Conservation (phyloP, 2,113 vertebrate species). For the Eubucco bourcierii region DNA sequence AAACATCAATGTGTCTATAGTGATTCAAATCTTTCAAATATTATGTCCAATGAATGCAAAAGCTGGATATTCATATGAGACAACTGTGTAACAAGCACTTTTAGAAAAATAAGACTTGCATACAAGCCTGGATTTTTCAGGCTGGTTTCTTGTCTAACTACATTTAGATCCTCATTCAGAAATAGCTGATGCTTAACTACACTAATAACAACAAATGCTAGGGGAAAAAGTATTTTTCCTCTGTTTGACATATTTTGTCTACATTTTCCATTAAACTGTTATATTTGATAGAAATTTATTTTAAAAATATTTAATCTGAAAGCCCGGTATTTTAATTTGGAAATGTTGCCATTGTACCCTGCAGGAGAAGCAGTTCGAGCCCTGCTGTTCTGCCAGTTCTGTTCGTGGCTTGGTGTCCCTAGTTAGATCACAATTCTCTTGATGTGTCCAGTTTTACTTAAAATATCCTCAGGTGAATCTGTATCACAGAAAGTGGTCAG, state of each 20-base stretch:
- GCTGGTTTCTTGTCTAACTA: not conserved
- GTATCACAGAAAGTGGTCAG: not conserved
- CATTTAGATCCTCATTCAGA: not conserved
- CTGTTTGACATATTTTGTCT: not conserved
- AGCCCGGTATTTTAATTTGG: not conserved
- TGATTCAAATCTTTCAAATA: not conserved
- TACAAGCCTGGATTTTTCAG: not conserved
- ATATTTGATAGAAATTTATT: not conserved
- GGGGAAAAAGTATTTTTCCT: rapidly evolving
- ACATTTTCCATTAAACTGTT: not conserved
- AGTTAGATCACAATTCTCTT: not conserved
- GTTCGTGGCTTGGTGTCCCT: not conserved
- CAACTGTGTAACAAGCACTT: not conserved
- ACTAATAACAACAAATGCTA: not conserved
- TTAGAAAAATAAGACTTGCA: not conserved
- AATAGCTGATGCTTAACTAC: not conserved
- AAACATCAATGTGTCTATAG: not conserved
- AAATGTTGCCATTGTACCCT: not conserved
- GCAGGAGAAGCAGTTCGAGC: not conserved
- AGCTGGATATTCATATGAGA: not conserved
- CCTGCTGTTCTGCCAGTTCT: not conserved
- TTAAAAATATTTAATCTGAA: not conserved
- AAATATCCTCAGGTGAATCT: not conserved
- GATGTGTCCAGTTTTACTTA: not conserved
- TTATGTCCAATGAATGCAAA: not conserved